Percentiles rank a stretch among this genome's conserved stretches.
Conservation (phyloP, 2,113 vertebrate species). For the Sander lucioperca region DNA sequence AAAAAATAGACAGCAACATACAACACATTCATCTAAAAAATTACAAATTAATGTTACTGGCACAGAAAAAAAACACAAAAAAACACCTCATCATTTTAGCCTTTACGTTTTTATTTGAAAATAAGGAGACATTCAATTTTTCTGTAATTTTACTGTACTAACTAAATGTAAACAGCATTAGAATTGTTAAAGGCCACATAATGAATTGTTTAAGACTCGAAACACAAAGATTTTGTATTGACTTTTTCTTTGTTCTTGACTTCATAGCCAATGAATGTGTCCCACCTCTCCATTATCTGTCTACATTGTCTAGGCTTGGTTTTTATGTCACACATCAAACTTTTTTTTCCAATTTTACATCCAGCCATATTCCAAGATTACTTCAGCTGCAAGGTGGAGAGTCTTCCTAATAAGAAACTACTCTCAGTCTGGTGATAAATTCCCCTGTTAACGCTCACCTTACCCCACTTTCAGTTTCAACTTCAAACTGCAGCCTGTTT, state of each 20-base stretch:
- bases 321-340: not conserved
- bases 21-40: not conserved
- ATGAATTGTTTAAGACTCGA: not conserved
- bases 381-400: slow-evolving; percentile 25
- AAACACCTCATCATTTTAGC: not conserved
- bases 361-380: slow-evolving; percentile 21
- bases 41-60: not conserved
- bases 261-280: not conserved
- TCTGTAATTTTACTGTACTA: not conserved
- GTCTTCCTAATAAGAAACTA: slow-evolving; percentile 12
- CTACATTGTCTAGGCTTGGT: not conserved
- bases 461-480: slow-evolving; percentile 64
- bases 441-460: slow-evolving; percentile 49
- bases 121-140: not conserved
- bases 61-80: not conserved
- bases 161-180: not conserved
- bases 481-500: slow-evolving; percentile 43
- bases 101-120: slow-evolving; percentile 8
- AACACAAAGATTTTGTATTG: not conserved
- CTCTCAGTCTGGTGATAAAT: slow-evolving; percentile 48
- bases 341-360: not conserved
- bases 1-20: not conserved
- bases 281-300: not conserved
- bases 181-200: not conserved
- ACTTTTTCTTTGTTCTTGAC: not conserved